These are phyloP conservation scores for Orchesellides sinensis DNA, from an alignment of 2,888 invertebrate genomes.

Conservation along the genomic window DNA sequence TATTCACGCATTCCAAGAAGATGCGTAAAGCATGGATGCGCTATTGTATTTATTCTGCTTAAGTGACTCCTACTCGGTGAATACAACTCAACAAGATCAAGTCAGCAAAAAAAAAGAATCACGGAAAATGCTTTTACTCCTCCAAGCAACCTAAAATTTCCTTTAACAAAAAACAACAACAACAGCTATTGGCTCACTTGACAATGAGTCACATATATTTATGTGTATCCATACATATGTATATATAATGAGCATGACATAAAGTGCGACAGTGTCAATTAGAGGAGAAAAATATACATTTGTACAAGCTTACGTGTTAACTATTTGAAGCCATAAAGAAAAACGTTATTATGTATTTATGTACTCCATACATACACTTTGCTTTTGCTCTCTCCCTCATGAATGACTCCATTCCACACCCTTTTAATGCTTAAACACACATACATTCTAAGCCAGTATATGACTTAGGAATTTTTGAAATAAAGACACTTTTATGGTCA, in stretches of 20 bases:
- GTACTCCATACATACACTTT: neutral
- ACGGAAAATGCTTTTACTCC: neutral
- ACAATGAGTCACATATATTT: neutral
- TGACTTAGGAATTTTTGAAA: neutral
- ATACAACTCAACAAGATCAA: neutral
- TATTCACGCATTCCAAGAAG: neutral
- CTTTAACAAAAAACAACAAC: neutral
- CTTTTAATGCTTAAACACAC: neutral
- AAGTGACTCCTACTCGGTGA: neutral
- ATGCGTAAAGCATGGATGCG: neutral
- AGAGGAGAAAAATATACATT: neutral
- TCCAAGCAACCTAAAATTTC: neutral
- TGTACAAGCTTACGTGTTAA: no score
- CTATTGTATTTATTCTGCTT: neutral
- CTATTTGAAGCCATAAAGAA: neutral
- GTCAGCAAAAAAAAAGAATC: neutral
- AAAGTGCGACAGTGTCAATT: constrained; percentile 23
- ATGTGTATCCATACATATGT: neutral
- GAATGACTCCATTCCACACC: constrained; percentile 8
- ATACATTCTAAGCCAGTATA: no score
- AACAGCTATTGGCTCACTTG: neutral
- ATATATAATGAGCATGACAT: constrained; percentile 2
- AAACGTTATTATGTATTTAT: neutral
- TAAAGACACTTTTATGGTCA: constrained; percentile 51
- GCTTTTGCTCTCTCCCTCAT: neutral